Evolutionary conservation across 64 coral and sea anemone genomes (phyloP).

Genomic region (Montipora sp.): DNA sequence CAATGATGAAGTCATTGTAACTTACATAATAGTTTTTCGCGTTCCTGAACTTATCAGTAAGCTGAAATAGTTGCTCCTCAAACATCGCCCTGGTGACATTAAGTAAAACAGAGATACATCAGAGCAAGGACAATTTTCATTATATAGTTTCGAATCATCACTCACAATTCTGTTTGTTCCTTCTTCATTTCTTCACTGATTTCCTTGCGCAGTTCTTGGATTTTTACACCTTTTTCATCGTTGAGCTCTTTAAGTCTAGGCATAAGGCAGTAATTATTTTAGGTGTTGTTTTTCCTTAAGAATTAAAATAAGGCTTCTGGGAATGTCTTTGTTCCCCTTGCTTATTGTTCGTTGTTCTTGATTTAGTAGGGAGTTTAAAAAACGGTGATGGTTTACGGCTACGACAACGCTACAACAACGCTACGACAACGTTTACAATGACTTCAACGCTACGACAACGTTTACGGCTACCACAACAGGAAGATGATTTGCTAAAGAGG

Average conservation of each 20-base stretch:
- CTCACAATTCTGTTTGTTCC: constrained; percentile 27
- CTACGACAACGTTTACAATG: too few relatives aligned
- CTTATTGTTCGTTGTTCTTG: too few relatives aligned
- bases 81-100: neutral
- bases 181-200: constrained; percentile 23
- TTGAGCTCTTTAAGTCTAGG: constrained; percentile 35
- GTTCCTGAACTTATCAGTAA: constrained; percentile 18
- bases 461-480: too few relatives aligned
- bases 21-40: constrained; percentile 44
- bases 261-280: neutral
- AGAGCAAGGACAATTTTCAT: too few relatives aligned
- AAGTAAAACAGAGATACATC: neutral
- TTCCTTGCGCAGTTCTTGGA: constrained; percentile 22
- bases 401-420: too few relatives aligned
- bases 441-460: too few relatives aligned
- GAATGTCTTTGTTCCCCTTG: too few relatives aligned
- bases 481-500: too few relatives aligned
- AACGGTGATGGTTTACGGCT: too few relatives aligned
- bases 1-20: neutral
- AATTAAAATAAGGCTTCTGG: too few relatives aligned
- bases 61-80: constrained; percentile 4
- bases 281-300: neutral
- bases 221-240: constrained; percentile 26
- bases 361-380: too few relatives aligned
- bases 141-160: neutral